Conservation (phyloP, 2,797 vertebrate genomes). For the Pteropus rufus region DNA sequence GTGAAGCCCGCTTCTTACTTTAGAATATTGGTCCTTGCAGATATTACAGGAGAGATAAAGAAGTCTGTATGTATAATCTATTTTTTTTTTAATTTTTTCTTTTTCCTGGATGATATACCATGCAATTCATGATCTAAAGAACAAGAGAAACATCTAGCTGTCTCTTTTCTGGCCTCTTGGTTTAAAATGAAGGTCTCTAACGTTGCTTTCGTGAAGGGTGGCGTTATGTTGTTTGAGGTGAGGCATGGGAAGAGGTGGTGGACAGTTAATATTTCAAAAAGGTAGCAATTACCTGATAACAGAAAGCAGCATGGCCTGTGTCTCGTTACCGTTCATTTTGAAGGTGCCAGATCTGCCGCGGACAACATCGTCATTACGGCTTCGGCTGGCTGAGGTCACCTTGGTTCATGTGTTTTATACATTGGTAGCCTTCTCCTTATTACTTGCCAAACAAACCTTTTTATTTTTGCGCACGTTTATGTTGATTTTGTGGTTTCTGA, state of each 20-base stretch:
- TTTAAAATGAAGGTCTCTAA: slow-evolving; percentile 23
- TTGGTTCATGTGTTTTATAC: slow-evolving; percentile 90
- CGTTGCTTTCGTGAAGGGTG: slow-evolving; percentile 11
- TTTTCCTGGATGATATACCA: neutral
- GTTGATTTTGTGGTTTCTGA: slow-evolving; percentile 98
- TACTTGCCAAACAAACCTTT: slow-evolving; percentile 90
- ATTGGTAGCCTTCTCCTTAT: slow-evolving; percentile 91
- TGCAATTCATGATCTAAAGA: neutral
- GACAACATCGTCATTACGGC: slow-evolving; percentile 76
- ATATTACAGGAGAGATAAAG: neutral
- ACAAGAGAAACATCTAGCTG: neutral
- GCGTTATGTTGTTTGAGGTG: slow-evolving; percentile 14
- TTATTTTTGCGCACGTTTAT: slow-evolving; percentile 92
- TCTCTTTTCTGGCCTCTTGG: neutral
- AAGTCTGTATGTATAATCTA: neutral
- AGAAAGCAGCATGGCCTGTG: neutral
- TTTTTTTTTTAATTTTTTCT: neutral
- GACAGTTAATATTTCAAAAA: slow-evolving; percentile 31
- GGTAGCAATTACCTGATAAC: slow-evolving; percentile 70
- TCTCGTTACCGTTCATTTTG: slow-evolving; percentile 49
- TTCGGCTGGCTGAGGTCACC: slow-evolving; percentile 82
- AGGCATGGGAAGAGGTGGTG: neutral
- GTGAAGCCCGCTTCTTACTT: neutral
- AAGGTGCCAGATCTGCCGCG: slow-evolving; percentile 77
- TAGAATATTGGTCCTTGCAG: neutral